Conservation (phyloP, 2,797 vertebrate species). For the Ceyx erithaca region DNA sequence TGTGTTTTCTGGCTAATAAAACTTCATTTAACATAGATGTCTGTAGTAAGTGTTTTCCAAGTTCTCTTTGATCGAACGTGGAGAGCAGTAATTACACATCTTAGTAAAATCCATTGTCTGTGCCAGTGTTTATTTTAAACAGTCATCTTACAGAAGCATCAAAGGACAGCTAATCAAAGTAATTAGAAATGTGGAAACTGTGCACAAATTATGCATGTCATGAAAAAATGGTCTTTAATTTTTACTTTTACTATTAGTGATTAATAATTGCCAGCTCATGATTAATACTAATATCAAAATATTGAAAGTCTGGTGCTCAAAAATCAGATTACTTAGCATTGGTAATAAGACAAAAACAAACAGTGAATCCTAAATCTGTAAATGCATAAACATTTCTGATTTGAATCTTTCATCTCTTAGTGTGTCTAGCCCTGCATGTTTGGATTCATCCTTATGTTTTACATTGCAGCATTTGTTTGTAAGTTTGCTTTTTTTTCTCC, state of each 20-base stretch:
- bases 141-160: background rate
- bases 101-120: background rate
- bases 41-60: background rate
- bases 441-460: constrained; percentile 19
- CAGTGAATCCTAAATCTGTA: constrained; percentile 75
- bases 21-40: background rate
- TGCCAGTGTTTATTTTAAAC: background rate
- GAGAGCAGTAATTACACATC: background rate
- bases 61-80: background rate
- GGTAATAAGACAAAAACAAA: constrained; percentile 28
- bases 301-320: constrained; percentile 36
- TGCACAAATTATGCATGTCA: background rate
- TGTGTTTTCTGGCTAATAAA: background rate
- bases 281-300: constrained; percentile 43
- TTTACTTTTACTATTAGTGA: background rate
- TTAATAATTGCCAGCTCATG: constrained; percentile 73
- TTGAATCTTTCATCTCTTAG: background rate
- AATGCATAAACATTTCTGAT: constrained; percentile 50
- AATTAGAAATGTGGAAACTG: background rate
- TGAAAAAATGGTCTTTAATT: background rate
- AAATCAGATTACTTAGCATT: background rate
- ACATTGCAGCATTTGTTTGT: constrained; percentile 13
- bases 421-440: background rate
- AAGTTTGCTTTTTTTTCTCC: background rate
- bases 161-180: background rate